Evolutionary conservation across 1,140 invertebrate genomes (phyloP), one percentile per base, ranked within the genome.

Genomic region (Bombus soroeensis): DNA sequence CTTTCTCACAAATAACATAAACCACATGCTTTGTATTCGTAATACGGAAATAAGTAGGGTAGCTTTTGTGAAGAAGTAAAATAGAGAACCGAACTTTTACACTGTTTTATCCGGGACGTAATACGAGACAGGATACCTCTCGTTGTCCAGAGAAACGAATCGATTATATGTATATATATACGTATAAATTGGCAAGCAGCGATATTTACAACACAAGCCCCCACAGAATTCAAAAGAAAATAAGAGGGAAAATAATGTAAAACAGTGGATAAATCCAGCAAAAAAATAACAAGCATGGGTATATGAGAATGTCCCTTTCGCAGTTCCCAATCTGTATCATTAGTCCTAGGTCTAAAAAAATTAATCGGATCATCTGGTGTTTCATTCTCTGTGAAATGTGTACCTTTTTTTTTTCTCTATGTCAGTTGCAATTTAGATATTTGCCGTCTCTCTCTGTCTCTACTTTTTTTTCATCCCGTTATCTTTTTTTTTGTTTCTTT

Each of bases 231-330:
- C 92, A 91, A 92, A 93, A 87, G 73, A 82, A 81, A 84, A 79
- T 79, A 84, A 62, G 89, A 91, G 91, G 87, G 87, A 85, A 92
- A 91, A 92, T 92, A 93, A 95, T 92, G 93, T 83, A 94, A 77
- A 77, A 91, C 92, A 92, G 92, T 90, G 89, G 92, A 93, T 91
- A 91, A 79, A 79, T 84, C 92, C 93, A 92, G 90, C 92, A 92
- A 93, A 79, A 81, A 72, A 71, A 94, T 93, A 94, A 94, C 90
- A 94, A 96, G 95, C 95, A 96, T 95, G 94, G 94, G 94, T 95
- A 96, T 96, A 96, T 96, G 96, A 96, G 96, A 96, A 96, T 96
- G 96, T 96, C 95, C 96, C 96, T 96, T 96, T 96, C 95, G 95
- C 95, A 96, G 95, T 95, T 96, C 95, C 95, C 95, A 96, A 96